These are phyloP conservation scores for Phenganax stokvisi DNA, from an alignment of 92 coral and sea anemone genomes.

Conservation along the genomic window DNA sequence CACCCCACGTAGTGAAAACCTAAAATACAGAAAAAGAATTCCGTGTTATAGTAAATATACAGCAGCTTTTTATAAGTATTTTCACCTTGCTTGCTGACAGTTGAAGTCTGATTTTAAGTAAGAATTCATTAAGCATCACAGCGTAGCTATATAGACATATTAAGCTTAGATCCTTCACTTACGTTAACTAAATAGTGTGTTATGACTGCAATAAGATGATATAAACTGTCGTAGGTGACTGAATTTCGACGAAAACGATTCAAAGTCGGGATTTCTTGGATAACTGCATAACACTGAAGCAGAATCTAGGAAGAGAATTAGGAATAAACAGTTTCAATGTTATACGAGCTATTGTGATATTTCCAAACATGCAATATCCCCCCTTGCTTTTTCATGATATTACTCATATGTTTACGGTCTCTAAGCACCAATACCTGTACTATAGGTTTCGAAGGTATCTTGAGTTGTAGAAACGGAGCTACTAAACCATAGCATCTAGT, in stretches of 20 bases:
- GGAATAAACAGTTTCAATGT: neutral
- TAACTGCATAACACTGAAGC: conserved; percentile 81
- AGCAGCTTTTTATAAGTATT: too few species aligned
- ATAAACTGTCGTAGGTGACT: conserved; percentile 76
- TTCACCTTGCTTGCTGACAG: too few species aligned
- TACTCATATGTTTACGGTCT: neutral
- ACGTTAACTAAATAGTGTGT: conserved; percentile 88
- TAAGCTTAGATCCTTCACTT: neutral
- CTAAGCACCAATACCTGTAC: conserved; percentile 53
- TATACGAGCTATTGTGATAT: neutral
- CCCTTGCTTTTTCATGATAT: too few species aligned
- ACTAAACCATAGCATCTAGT: conserved; percentile 86
- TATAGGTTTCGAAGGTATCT: conserved; percentile 86
- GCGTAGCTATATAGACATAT: neutral
- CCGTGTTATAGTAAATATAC: too few species aligned
- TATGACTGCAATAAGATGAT: conserved; percentile 86
- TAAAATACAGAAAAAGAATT: conserved; percentile 1
- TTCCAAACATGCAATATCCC: too few species aligned
- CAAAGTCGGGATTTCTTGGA: conserved; percentile 87
- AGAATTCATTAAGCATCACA: neutral
- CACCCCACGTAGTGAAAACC: conserved; percentile 73
- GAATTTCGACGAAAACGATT: conserved; percentile 77
- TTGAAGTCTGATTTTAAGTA: too few species aligned
- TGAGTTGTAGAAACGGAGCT: conserved; percentile 81
- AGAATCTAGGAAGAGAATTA: conserved; percentile 46